Base-by-base conservation (phyloP, 2,888 invertebrate genomes). In the Caenorhabditis japonica region DNA sequence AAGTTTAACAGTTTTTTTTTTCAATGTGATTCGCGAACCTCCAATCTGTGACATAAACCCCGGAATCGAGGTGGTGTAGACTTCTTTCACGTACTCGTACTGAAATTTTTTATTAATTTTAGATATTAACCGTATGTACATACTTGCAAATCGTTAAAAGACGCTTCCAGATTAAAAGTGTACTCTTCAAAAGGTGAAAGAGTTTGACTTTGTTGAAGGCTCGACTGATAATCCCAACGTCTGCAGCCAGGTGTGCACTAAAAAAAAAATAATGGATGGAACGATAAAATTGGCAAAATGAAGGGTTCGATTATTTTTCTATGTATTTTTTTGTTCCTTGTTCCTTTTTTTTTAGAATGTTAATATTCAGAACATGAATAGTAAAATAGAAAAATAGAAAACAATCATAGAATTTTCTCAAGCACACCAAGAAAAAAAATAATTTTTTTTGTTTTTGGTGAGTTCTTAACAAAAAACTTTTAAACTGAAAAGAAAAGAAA, bases 31-130 rank as follows among this genome's bases (percentile, higher is more conserved):
- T 15, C 27, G 44, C 30, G 21, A 1, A 59, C 84, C 84, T 58
- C 84, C 84, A 70, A 84, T 84, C 56, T 85, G 85, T 8, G 85
- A 85, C 85, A 85, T 85, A 70, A 85, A 85, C n/a, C 85, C 84
- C 3, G 85, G 85, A 7, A 85, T 80, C 10, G 85, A 83, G 12
- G 83, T 84, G 5, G 85, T 85, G 46, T 78, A 79, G n/a, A 83
- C 79, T 62, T 85, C 85, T 49, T 83, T 80, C 10, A 85, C 82
- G 66, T 85, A 79, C 46, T 85, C 85, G 60, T 84, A 85, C 83
- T 83, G 47, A 62, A 78, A 64, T 36, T n/a, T n/a, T n/a, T n/a
- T n/a, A n/a, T n/a, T n/a, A n/a, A n/a, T n/a, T n/a, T n/a, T n/a
- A n/a, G n/a, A n/a, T n/a, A n/a, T n/a, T n/a, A n/a, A n/a, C n/a